phyloP scores from a whole-genome alignment of 2,888 invertebrate genomes.

The Ferrisia virgata region DNA sequence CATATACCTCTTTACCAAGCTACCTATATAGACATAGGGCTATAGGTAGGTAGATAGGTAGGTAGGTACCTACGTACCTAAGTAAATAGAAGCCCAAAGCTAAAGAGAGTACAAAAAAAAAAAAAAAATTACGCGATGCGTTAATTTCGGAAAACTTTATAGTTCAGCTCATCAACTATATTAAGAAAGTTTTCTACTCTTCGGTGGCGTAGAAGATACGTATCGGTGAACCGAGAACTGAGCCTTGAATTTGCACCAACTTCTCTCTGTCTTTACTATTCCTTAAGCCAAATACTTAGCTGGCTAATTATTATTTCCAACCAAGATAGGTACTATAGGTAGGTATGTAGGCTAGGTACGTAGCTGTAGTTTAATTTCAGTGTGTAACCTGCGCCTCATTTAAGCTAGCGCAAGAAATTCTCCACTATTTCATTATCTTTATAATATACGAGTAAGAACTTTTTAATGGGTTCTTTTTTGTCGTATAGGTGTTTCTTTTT shows the following conservation, averaged over 20 bases:
- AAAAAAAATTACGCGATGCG: not conserved
- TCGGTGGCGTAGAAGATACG: not conserved
- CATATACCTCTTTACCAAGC: too few species aligned
- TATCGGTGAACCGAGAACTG: not conserved
- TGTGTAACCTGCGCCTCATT: not conserved
- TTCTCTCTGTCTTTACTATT: too few species aligned
- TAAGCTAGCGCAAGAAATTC: not conserved
- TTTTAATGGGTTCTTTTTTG: not conserved
- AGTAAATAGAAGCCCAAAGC: not conserved
- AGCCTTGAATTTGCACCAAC: not conserved
- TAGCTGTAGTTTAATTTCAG: constrained; percentile 21
- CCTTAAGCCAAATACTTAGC: constrained; percentile 14
- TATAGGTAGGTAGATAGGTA: too few species aligned
- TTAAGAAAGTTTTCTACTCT: constrained; percentile 1
- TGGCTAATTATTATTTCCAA: constrained; percentile 13
- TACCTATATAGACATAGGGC: too few species aligned
- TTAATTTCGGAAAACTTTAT: not conserved
- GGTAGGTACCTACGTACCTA: too few species aligned
- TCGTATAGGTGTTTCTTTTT: not conserved
- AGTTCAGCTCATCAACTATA: not conserved
- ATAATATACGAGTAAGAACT: not conserved
- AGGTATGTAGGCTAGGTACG: too few species aligned
- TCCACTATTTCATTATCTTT: constrained; percentile 4
- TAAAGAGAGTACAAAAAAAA: not conserved
- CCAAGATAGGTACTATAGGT: too few species aligned